These are phyloP conservation scores for Zosterops pallidus DNA, from an alignment of 2,113 vertebrate species.

Conservation along the genomic window DNA sequence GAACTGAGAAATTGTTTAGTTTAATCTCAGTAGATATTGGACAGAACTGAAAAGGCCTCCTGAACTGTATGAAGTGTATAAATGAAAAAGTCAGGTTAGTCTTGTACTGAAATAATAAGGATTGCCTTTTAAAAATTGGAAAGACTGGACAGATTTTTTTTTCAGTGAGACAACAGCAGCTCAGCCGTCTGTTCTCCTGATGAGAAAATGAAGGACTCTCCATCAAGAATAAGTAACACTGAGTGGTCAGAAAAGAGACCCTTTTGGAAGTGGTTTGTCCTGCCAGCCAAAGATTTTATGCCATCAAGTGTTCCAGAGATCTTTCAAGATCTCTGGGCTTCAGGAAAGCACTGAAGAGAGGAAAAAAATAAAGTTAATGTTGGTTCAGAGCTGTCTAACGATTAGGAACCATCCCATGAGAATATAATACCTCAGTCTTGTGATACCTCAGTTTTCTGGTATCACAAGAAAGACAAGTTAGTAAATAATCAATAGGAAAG, in stretches of 20 bases:
- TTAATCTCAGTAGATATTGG: neutral
- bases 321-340: neutral
- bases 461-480: neutral
- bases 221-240: neutral
- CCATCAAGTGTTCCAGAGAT: neutral
- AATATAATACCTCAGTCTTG: neutral
- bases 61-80: neutral
- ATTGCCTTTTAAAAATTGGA: neutral
- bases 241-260: neutral
- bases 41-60: neutral
- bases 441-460: neutral
- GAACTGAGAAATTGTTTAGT: neutral
- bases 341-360: neutral
- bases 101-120: neutral
- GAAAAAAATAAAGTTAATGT: neutral
- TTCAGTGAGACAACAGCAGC: neutral
- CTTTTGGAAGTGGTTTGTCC: neutral
- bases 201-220: neutral
- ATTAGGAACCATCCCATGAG: neutral
- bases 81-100: neutral
- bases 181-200: neutral
- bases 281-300: neutral
- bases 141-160: neutral
- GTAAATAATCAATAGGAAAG: neutral
- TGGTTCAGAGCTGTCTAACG: neutral